Percentiles rank a stretch among this genome's conserved stretches.
Conservation (phyloP, 2,113 vertebrate species). For the Benitochromis conjunctus region DNA sequence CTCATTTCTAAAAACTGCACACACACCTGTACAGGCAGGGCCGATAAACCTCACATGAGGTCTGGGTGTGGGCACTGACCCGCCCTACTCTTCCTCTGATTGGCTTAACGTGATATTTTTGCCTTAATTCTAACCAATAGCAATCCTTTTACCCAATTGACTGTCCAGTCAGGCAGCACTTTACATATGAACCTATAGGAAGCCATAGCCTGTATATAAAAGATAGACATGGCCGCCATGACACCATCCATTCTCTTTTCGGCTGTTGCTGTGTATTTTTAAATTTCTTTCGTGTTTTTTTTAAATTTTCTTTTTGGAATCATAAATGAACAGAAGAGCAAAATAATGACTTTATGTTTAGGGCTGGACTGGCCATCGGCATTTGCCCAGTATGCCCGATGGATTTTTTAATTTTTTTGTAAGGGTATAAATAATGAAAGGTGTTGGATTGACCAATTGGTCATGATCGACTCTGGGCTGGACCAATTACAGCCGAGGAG, state of each 20-base stretch:
- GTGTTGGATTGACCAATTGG: no score
- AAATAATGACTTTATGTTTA: no score
- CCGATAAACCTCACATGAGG: not conserved
- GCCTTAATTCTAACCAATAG: not conserved
- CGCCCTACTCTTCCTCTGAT: not conserved
- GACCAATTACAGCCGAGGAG: no score
- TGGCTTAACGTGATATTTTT: not conserved
- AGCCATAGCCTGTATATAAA: not conserved
- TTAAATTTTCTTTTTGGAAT: not conserved
- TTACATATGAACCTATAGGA: not conserved
- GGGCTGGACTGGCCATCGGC: no score
- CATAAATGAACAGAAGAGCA: not conserved
- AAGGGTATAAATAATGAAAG: no score
- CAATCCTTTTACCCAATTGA: not conserved
- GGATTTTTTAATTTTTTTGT: no score
- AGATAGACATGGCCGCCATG: not conserved
- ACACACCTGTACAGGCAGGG: not conserved
- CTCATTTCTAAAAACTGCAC: not conserved
- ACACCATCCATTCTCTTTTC: not conserved
- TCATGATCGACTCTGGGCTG: no score
- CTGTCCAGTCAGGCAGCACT: not conserved
- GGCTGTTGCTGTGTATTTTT: not conserved
- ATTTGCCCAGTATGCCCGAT: no score
- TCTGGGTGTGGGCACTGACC: not conserved
- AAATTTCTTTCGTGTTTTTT: not conserved